These are phyloP conservation scores for Opisthograptis luteolata DNA, from an alignment of 2,888 invertebrate genomes.

Conservation along the genomic window DNA sequence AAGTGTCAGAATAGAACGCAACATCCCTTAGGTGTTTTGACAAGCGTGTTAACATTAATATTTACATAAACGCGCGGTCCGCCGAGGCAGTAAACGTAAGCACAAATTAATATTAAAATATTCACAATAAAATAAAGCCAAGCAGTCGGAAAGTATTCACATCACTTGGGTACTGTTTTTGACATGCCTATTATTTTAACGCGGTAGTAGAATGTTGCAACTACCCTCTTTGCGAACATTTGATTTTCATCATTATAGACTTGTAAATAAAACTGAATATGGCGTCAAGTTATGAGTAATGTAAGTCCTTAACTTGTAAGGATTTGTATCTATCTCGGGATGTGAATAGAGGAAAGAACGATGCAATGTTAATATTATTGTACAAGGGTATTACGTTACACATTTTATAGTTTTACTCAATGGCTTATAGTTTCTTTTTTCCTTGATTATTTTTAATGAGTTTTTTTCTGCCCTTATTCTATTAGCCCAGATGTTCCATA, in stretches of 20 bases:
- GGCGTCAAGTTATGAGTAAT: not conserved
- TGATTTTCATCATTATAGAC: not conserved
- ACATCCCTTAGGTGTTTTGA: conserved; percentile 62
- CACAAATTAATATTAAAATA: conserved; percentile 83
- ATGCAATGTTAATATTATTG: conserved; percentile 5
- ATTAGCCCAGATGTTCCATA: no score
- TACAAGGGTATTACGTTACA: not conserved
- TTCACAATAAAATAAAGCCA: conserved; percentile 79
- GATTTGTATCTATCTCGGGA: not conserved
- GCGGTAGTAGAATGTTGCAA: conserved; percentile 44
- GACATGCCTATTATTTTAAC: conserved; percentile 75
- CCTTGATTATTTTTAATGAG: no score
- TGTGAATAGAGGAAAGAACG: conserved; percentile 1
- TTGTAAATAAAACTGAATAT: not conserved
- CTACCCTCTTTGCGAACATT: conserved; percentile 10
- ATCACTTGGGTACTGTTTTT: conserved; percentile 72
- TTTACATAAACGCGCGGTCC: conserved; percentile 32
- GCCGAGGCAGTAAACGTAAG: conserved; percentile 74
- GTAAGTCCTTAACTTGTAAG: conserved; percentile 3
- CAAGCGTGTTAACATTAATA: conserved; percentile 48
- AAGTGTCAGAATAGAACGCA: conserved; percentile 2
- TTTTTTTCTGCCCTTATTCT: no score
- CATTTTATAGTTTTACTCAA: not conserved
- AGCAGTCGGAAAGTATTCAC: conserved; percentile 77
- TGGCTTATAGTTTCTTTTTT: no score